Percentiles rank a stretch among this genome's conserved stretches.
phyloP scores from a whole-genome alignment of 2,797 vertebrate species.

The Botia kubotai region DNA sequence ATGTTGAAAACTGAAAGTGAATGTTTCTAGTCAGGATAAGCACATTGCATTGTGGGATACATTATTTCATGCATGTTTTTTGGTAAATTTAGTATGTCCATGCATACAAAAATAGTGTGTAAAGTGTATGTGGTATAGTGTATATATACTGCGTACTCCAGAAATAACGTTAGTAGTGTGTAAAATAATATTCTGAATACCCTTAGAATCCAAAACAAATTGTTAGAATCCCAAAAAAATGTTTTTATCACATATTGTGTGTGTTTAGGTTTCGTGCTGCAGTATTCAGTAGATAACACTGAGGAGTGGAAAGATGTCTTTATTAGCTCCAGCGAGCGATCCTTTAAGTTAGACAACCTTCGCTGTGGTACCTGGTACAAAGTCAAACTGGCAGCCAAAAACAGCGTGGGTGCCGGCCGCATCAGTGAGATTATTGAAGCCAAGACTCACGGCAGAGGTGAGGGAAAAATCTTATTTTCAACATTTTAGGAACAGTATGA shows the following conservation, averaged over 20 bases:
- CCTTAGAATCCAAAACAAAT: too few species aligned
- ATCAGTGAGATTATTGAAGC: slow-evolving; percentile 99
- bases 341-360: slow-evolving; percentile 95
- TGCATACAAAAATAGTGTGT: too few species aligned
- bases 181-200: too few species aligned
- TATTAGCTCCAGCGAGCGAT: slow-evolving; percentile 93
- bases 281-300: slow-evolving; percentile 97
- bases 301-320: slow-evolving; percentile 98
- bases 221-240: too few species aligned
- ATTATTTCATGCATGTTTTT: too few species aligned
- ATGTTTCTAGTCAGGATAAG: too few species aligned
- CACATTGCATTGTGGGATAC: too few species aligned
- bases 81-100: too few species aligned
- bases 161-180: too few species aligned
- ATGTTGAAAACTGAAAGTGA: too few species aligned
- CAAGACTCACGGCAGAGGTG: slow-evolving; percentile 96
- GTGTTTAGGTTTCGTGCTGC: slow-evolving; percentile 90
- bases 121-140: too few species aligned
- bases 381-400: slow-evolving; percentile 97
- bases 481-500: not conserved
- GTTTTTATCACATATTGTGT: not conserved
- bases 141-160: too few species aligned
- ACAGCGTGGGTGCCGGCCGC: slow-evolving; percentile 95
- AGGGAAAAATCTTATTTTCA: slow-evolving; percentile 33
- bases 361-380: slow-evolving; percentile 99